Evolutionary conservation across 1,140 invertebrate species (phyloP).

Genomic region (Amphibalanus amphitrite): DNA sequence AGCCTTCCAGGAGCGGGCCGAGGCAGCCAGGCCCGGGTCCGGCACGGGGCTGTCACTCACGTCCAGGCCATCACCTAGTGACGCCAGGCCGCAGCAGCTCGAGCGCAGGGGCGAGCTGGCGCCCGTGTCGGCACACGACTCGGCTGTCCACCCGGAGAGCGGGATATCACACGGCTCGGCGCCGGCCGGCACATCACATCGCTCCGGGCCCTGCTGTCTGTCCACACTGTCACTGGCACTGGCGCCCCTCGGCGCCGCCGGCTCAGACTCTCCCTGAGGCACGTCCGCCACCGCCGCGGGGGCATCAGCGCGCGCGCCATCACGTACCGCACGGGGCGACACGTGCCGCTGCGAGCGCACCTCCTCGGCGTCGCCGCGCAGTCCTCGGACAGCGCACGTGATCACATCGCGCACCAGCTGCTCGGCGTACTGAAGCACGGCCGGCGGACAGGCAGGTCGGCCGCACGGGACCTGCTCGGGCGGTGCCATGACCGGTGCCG

Average conservation of each 20-base stretch:
- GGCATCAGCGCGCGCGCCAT: no score
- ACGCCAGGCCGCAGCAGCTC: not conserved
- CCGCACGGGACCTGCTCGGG: no score
- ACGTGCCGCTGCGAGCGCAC: not conserved
- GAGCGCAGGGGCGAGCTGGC: not conserved
- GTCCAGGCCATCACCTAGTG: no score
- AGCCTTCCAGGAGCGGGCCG: not conserved
- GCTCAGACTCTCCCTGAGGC: no score
- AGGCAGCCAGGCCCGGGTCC: not conserved
- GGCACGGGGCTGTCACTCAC: not conserved
- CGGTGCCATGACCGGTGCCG: not conserved
- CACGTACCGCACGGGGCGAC: no score
- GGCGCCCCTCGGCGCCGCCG: no score
- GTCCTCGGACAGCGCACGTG: not conserved
- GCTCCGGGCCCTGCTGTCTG: not conserved
- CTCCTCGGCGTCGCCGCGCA: not conserved
- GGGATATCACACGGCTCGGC: not conserved
- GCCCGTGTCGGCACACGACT: not conserved
- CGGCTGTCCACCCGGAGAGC: not conserved
- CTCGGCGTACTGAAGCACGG: not conserved
- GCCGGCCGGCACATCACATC: not conserved
- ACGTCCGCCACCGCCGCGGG: not conserved
- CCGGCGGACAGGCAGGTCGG: not conserved
- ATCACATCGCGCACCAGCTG: not conserved
- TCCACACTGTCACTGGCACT: no score